Evolutionary conservation across 2,797 vertebrate genomes (phyloP), one percentile per base, ranked within the genome.

Genomic region (Catostomus latipinnis): DNA sequence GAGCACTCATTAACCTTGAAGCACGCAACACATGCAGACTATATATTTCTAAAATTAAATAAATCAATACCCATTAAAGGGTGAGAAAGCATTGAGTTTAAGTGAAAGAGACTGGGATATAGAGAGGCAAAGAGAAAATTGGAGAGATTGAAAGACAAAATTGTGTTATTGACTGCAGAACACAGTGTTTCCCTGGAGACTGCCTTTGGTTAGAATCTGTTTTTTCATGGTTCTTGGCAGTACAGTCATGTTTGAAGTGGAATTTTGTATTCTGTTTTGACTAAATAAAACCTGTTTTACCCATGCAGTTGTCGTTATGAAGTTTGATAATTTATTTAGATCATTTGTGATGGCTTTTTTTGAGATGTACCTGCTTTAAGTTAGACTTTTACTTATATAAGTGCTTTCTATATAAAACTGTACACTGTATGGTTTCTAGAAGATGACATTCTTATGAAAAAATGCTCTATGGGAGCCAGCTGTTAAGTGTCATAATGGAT

Each of bases 401-500:
- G 60, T 12, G 18, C 22, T 62, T 62, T 16, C 8, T 11, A 8
- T 45, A 10, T 73, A 34, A 62, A 56, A 48, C 84, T 80, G 22
- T 22, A 75, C 73, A 82, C 78, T 81, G 80, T 82, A 80, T 76
- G 72, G 87, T 77, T 84, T 68, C 61, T 67, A 68, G 77, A 83
- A 74, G 76, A 13, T 34, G 34, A 34, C 34, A 34, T 87, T 89
- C 82, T 75, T 60, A 14, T 85, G 83, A 77, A 88, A 87, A 71
- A 65, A 70, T 63, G 70, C n/a, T 72, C 49, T 79, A 46, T 61
- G 43, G 46, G 22, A 65, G 65, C 82, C 88, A 88, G 89, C 88
- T 91, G 86, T 87, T 91, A 89, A 90, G 88, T 90, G 87, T 90
- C 86, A 87, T 91, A 89, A 90, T 91, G 87, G 88, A 86, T 9